Conservation (phyloP, 92 coral and sea anemone genomes). For the Parazoanthus atlanticus region DNA sequence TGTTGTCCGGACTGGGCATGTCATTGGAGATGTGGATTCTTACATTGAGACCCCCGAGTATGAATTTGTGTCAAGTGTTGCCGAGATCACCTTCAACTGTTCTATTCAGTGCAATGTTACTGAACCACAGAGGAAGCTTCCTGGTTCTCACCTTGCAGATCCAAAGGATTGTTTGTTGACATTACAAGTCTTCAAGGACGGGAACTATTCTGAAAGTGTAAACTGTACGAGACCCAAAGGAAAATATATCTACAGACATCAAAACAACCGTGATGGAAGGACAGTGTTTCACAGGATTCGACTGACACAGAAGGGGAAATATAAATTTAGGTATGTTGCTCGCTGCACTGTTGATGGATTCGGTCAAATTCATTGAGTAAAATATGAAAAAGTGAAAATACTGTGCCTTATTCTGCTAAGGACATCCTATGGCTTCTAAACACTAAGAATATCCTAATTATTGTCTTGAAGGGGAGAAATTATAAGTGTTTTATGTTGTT, state of each 20-base stretch:
- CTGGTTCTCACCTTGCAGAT: conserved; percentile 70
- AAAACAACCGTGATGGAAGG: conserved; percentile 65
- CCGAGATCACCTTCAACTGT: conserved; percentile 67
- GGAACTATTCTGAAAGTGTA: conserved; percentile 48
- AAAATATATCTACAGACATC: conserved; percentile 52
- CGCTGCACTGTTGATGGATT: background rate
- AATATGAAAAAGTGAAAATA: background rate
- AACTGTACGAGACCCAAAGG: conserved; percentile 80
- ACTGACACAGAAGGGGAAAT: conserved; percentile 61
- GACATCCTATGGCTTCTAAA: no score
- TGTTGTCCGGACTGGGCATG: conserved; percentile 73
- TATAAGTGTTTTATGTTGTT: no score
- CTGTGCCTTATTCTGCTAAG: no score
- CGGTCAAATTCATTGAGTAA: no score
- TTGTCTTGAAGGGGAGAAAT: no score
- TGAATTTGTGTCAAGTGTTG: conserved; percentile 61
- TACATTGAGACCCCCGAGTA: conserved; percentile 57
- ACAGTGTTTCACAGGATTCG: conserved; percentile 47
- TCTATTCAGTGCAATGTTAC: conserved; percentile 74
- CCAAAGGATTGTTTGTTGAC: conserved; percentile 67
- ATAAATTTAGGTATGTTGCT: conserved; percentile 67
- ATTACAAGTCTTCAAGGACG: conserved; percentile 60
- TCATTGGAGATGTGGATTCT: conserved; percentile 68
- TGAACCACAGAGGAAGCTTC: conserved; percentile 14
- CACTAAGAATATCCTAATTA: no score